These are phyloP conservation scores for Phanerotoma sp. DNA, from an alignment of 2,888 invertebrate genomes.

Conservation along the genomic window DNA sequence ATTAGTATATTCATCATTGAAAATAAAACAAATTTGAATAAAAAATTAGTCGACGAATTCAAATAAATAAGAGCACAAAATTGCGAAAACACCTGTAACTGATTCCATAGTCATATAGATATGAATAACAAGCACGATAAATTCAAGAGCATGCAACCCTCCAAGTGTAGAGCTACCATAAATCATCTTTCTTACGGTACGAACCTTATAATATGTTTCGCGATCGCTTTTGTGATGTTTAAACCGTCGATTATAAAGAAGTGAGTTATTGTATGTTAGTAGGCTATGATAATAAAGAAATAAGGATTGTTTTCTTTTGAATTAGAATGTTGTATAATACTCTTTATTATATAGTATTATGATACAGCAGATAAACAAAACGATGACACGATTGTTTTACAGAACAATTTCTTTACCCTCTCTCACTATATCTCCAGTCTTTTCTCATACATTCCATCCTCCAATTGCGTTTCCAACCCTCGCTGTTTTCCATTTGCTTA, in stretches of 20 bases:
- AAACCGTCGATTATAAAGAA: not conserved
- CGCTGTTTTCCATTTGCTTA: slow-evolving; percentile 21
- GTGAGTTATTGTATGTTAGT: not conserved
- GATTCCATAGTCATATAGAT: slow-evolving; percentile 9
- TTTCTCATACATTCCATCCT: slow-evolving; percentile 17
- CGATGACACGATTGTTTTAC: slow-evolving; percentile 45
- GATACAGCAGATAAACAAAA: slow-evolving; percentile 13
- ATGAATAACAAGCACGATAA: slow-evolving; percentile 32
- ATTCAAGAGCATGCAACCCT: slow-evolving; percentile 30
- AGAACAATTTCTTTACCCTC: slow-evolving; percentile 36
- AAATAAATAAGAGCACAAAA: too few relatives aligned
- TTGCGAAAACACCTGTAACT: not conserved
- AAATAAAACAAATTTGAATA: too few relatives aligned
- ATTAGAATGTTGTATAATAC: not conserved
- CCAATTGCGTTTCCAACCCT: slow-evolving; percentile 20
- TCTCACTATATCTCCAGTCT: slow-evolving; percentile 19
- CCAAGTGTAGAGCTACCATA: slow-evolving; percentile 24
- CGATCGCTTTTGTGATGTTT: not conserved
- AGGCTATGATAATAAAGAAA: not conserved
- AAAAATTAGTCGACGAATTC: too few relatives aligned
- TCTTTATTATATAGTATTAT: slow-evolving; percentile 10
- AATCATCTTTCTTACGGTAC: slow-evolving; percentile 18
- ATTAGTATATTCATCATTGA: too few relatives aligned
- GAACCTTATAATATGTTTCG: slow-evolving; percentile 5
- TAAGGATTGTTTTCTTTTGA: not conserved